Base-by-base conservation (phyloP, 2,888 invertebrate species). In the Drepana falcataria region DNA sequence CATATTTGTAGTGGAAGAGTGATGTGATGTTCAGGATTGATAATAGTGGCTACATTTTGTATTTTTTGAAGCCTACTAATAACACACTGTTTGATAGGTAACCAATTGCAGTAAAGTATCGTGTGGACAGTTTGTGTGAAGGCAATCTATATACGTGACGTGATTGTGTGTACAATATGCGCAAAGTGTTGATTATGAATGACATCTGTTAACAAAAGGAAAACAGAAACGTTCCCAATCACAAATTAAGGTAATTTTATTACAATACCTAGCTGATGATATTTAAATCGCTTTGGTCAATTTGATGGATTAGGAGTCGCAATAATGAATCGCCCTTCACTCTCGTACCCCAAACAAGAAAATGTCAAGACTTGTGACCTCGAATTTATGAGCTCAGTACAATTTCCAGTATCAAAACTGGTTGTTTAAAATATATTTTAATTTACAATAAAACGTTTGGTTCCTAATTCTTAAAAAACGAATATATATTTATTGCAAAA, bases 141-240 rank as follows among this genome's bases (percentile, higher is more conserved):
- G 65, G 73, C 77, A 79, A 77, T 75, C 73, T 77, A 37, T 44
- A 44, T 44, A 44, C 44, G 44, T 44, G 44, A 78, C 73, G 77
- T 71, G 75, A 77, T 79, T 76, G 73, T 74, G 83, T 83, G 77
- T 82, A 84, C 86, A 87, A 82, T 86, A 87, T 89, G 89, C 87
- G 85, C 79, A 79, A 78, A 81, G 81, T 83, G 87, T 85, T 88
- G 83, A 86, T 85, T 86, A 85, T 87, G 83, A 81, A 85, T 88
- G 89, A 87, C 87, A 85, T 87, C 83, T 87, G 81, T 67, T 83
- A 87, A 81, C 84, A 84, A 83, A 85, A 85, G 78, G 81, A 84
- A 85, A 86, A 85, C 84, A 81, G 78, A 69, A 65, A 73, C 69
- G 65, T 66, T 67, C 65, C 54, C 65, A 65, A 52, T 64, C 51